Percentiles rank a stretch among this genome's conserved stretches.
phyloP scores from a whole-genome alignment of 2,797 vertebrate genomes.

The Nyctalus aviator region DNA sequence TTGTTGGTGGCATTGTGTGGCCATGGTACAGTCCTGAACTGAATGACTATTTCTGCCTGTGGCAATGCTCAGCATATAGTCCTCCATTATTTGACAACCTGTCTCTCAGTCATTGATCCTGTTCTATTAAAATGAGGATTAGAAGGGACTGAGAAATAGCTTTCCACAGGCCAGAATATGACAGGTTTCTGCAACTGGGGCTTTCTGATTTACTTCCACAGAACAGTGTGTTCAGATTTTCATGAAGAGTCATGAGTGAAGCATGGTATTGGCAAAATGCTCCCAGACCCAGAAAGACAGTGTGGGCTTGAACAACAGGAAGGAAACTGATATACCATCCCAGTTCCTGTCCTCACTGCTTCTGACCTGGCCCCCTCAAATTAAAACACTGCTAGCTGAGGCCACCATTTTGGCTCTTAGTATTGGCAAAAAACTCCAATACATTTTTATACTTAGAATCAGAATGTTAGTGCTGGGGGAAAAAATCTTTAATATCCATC shows the following conservation, averaged over 20 bases:
- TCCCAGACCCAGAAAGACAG: constrained; percentile 50
- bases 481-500: constrained; percentile 51
- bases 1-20: neutral
- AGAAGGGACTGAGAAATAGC: constrained; percentile 39
- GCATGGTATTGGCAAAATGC: constrained; percentile 33
- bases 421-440: constrained; percentile 42
- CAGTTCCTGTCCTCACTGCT: neutral
- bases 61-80: constrained; percentile 35
- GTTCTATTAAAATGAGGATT: constrained; percentile 66
- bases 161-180: neutral
- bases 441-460: constrained; percentile 63
- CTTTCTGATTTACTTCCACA: constrained; percentile 29
- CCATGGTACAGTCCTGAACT: neutral
- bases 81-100: constrained; percentile 6
- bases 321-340: constrained; percentile 22
- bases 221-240: constrained; percentile 33
- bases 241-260: constrained; percentile 56
- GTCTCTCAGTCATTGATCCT: constrained; percentile 42
- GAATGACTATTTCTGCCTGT: neutral
- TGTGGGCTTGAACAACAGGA: constrained; percentile 1
- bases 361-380: constrained; percentile 40
- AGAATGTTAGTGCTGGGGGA: constrained; percentile 14
- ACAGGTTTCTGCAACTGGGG: neutral
- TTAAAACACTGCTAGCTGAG: neutral
- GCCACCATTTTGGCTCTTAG: constrained; percentile 36